Evolutionary conservation across 2,113 vertebrate genomes (phyloP).

Genomic region (Syrrhaptes paradoxus): DNA sequence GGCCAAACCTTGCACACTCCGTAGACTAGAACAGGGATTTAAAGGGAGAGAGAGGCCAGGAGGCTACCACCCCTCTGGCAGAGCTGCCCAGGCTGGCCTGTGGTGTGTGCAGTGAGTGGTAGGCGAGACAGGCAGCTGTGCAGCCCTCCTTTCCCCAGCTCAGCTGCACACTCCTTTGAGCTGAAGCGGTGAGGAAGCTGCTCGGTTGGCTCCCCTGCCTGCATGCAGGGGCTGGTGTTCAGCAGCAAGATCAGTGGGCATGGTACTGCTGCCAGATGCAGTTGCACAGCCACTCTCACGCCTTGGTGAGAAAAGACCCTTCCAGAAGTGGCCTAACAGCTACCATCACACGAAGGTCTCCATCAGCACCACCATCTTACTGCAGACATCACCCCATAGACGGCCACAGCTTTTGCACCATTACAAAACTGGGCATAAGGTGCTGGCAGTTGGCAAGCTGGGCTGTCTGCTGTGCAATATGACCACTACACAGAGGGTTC

Average conservation of each 20-base stretch:
- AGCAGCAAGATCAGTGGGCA: fast-evolving
- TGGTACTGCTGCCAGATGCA: neutral
- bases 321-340: neutral
- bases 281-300: neutral
- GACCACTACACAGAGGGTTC: neutral
- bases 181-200: neutral
- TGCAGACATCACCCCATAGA: neutral
- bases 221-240: neutral
- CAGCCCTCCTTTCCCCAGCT: neutral
- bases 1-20: neutral
- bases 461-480: fast-evolving
- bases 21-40: neutral
- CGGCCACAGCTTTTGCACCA: neutral
- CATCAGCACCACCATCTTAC: neutral
- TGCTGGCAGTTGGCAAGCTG: neutral
- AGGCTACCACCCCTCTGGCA: neutral
- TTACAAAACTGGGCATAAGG: neutral
- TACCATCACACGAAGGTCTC: neutral
- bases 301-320: neutral
- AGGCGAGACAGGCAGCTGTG: fast-evolving
- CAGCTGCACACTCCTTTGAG: neutral
- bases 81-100: neutral
- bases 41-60: neutral
- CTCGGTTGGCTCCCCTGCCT: neutral
- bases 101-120: fast-evolving